Evolutionary conservation across 1,140 invertebrate genomes (phyloP), one percentile per base, ranked within the genome.

Genomic region (Microplitis mediator): DNA sequence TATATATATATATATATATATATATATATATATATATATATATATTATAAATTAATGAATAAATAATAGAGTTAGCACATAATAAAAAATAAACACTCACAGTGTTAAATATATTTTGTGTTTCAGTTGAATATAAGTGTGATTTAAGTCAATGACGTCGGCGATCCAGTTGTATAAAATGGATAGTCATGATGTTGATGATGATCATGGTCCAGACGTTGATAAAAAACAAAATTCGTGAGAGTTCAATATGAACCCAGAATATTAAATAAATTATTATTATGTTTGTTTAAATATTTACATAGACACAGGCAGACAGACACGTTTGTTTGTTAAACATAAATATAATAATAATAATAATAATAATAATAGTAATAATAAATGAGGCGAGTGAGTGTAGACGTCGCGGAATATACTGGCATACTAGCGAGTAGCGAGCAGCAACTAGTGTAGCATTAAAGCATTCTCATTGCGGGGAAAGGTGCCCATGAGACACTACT

Each of bases 401-500:
- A 56, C 61, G 60, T 69, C 60, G 67, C 72, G 51, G 68, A 69
- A 73, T 73, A 64, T 56, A 16, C 66, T 69, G 67, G 72, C 72
- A 64, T 73, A 73, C 66, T 73, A 73, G 61, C 67, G 65, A 13
- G 34, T 50, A 69, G 52, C 39, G 14, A 73, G 66, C 66, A 45
- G 39, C 39, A 45, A 45, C 39, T 45, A 45, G 39, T 45, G 39
- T 45, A 45, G 39, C 39, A 45, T 45, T 45, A 45, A 45, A 45
- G 39, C 39, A 45, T 45, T 45, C 39, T 61, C 45, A 50, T 51
- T 8, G 66, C 56, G 61, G 72, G 56, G 67, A 73, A 73, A 69
- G 67, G 72, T 65, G 72, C 66, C 72, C 72, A 56, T 73, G 72
- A 73, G 58, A 69, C 45, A 63, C 66, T 65, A 65, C 39, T 45